Conservation (phyloP, 2,888 invertebrate genomes). For the Elaeidobius kamerunicus region DNA sequence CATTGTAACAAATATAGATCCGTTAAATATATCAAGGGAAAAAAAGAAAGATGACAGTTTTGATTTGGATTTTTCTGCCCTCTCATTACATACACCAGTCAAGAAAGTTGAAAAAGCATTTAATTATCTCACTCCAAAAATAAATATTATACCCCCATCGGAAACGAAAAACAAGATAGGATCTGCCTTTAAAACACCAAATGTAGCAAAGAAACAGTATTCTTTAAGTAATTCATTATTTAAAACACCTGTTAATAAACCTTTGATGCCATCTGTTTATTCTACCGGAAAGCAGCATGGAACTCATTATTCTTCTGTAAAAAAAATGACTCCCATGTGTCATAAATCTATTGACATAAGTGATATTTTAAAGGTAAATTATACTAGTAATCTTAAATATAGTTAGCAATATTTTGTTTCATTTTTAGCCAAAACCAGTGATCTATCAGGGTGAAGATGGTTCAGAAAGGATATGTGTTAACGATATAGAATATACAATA, state of each 20-base stretch:
- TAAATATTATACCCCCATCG: constrained; percentile 28
- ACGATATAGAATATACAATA: constrained; percentile 69
- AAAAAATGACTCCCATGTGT: constrained; percentile 5
- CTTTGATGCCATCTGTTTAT: constrained; percentile 5
- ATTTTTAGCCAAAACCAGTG: constrained; percentile 1
- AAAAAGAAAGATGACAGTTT: constrained; percentile 35
- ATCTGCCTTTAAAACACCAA: constrained; percentile 13
- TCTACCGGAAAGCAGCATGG: constrained; percentile 14
- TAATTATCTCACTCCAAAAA: constrained; percentile 31
- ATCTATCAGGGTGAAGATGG: constrained; percentile 20
- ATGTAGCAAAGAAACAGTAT: constrained; percentile 12
- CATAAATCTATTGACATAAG: not conserved
- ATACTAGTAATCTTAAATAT: not conserved
- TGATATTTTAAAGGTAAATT: no score
- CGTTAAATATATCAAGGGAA: constrained; percentile 12
- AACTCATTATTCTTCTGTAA: constrained; percentile 10
- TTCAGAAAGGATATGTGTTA: constrained; percentile 60
- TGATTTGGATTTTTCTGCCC: constrained; percentile 26
- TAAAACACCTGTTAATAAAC: constrained; percentile 30
- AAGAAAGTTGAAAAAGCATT: constrained; percentile 20
- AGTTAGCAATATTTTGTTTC: not conserved
- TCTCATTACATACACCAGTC: constrained; percentile 19
- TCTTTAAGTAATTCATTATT: constrained; percentile 27
- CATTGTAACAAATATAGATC: constrained; percentile 12
- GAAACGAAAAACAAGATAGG: constrained; percentile 24